These are phyloP conservation scores for Linurgus olivaceus DNA, from an alignment of 2,797 vertebrate genomes.

Conservation along the genomic window DNA sequence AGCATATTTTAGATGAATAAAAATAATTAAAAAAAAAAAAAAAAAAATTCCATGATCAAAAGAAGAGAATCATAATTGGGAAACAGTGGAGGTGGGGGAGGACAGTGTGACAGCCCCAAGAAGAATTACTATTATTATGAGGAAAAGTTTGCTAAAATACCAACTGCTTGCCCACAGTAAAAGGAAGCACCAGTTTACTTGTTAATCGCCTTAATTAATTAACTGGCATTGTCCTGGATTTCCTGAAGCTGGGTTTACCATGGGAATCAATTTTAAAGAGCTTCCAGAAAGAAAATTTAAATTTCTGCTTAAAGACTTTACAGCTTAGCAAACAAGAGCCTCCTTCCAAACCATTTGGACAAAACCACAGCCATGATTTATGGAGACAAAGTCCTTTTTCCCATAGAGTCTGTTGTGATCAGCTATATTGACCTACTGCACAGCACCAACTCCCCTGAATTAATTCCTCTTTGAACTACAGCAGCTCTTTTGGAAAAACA, in stretches of 20 bases:
- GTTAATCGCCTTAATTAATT: slow-evolving; percentile 64
- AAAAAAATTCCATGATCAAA: slow-evolving; percentile 35
- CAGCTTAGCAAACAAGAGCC: slow-evolving; percentile 43
- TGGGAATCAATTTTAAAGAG: slow-evolving; percentile 56
- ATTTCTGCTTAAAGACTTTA: slow-evolving; percentile 25
- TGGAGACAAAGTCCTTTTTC: neutral
- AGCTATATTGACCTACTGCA: slow-evolving; percentile 18
- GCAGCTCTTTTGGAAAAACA: neutral
- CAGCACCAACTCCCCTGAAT: neutral
- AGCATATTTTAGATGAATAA: slow-evolving; percentile 37
- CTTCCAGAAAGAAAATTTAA: slow-evolving; percentile 54
- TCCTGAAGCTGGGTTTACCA: slow-evolving; percentile 36
- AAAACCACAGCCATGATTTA: neutral
- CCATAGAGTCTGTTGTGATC: neutral
- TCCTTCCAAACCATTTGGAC: slow-evolving; percentile 29
- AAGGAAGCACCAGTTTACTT: slow-evolving; percentile 43
- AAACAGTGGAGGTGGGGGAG: neutral
- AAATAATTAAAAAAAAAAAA: neutral
- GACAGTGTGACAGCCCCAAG: slow-evolving; percentile 1
- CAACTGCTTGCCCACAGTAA: slow-evolving; percentile 28
- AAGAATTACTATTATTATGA: slow-evolving; percentile 43
- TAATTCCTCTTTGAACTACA: neutral
- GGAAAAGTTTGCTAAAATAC: slow-evolving; percentile 36
- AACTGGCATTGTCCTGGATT: slow-evolving; percentile 53
- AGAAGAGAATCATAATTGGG: slow-evolving; percentile 17